These are phyloP conservation scores for Chanos chanos DNA, from an alignment of 2,797 vertebrate species.

Conservation along the genomic window DNA sequence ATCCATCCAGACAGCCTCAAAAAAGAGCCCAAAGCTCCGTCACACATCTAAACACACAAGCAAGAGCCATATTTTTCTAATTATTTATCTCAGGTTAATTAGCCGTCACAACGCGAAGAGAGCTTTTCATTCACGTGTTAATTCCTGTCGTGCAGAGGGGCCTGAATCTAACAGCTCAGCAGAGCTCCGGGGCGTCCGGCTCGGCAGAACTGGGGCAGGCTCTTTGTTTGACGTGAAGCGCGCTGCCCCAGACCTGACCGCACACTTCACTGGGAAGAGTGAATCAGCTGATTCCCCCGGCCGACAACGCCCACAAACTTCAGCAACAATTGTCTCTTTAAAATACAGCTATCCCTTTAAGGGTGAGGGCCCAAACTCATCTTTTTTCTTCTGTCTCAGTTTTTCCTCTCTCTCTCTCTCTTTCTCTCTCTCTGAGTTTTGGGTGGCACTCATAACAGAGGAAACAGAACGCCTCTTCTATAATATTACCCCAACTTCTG, in stretches of 20 bases:
- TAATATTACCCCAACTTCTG: constrained; percentile 50
- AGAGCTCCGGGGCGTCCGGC: constrained; percentile 32
- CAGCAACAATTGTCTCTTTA: constrained; percentile 44
- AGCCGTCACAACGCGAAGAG: constrained; percentile 53
- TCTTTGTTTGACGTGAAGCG: constrained; percentile 43
- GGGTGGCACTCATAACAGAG: constrained; percentile 42
- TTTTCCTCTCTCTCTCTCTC: constrained; percentile 34
- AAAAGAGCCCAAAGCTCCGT: constrained; percentile 50
- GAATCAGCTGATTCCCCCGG: constrained; percentile 45
- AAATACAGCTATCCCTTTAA: constrained; percentile 45
- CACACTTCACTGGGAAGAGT: constrained; percentile 11
- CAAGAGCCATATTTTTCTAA: constrained; percentile 33
- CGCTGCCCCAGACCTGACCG: not conserved
- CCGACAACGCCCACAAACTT: constrained; percentile 2
- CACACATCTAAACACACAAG: constrained; percentile 50
- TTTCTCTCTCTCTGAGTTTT: constrained; percentile 35
- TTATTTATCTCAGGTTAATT: constrained; percentile 58
- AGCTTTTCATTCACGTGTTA: constrained; percentile 37
- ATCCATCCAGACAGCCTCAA: constrained; percentile 49
- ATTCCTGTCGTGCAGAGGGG: constrained; percentile 40
- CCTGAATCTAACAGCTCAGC: constrained; percentile 43
- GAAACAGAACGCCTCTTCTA: constrained; percentile 54
- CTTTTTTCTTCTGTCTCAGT: constrained; percentile 2
- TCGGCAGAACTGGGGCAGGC: constrained; percentile 41
- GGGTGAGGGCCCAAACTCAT: constrained; percentile 23